These are phyloP conservation scores for Gari tellinella DNA, from an alignment of 2,888 invertebrate genomes.

Conservation along the genomic window DNA sequence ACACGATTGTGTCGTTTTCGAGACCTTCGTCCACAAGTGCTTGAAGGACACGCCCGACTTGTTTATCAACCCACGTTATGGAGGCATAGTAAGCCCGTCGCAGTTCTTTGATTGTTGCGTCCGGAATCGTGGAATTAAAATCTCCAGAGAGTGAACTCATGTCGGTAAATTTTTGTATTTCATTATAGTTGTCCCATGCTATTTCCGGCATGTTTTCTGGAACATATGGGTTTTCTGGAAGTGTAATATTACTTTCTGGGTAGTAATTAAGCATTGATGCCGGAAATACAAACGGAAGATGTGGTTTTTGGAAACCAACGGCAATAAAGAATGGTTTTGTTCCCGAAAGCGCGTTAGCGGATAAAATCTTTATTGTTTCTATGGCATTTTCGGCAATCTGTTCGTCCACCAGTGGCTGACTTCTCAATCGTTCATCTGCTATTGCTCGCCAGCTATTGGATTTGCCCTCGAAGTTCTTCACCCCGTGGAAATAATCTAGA, in stretches of 20 bases:
- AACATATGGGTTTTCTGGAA: constrained; percentile 65
- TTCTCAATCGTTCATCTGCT: constrained; percentile 66
- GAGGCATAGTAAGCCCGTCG: constrained; percentile 66
- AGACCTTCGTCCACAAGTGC: constrained; percentile 59
- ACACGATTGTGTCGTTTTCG: constrained; percentile 63
- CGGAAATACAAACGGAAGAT: constrained; percentile 94
- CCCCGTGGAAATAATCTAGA: constrained; percentile 23
- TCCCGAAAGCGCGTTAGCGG: constrained; percentile 16
- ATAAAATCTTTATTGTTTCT: constrained; percentile 85
- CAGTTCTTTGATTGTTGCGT: constrained; percentile 44
- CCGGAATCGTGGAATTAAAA: constrained; percentile 70
- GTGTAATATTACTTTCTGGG: constrained; percentile 40
- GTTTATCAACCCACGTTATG: constrained; percentile 55
- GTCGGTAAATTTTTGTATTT: constrained; percentile 60
- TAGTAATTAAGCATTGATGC: constrained; percentile 88
- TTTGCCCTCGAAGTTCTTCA: background rate
- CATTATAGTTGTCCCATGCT: constrained; percentile 89
- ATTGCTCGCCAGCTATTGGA: constrained; percentile 54
- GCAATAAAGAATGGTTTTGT: constrained; percentile 90
- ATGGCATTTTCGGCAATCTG: constrained; percentile 89
- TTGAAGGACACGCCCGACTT: constrained; percentile 54
- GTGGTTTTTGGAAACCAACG: constrained; percentile 94
- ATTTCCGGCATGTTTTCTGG: constrained; percentile 89
- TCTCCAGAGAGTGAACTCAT: constrained; percentile 56
- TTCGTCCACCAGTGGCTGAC: constrained; percentile 90